phyloP scores from a whole-genome alignment of 2,797 vertebrate genomes.

The Tapirus indicus region DNA sequence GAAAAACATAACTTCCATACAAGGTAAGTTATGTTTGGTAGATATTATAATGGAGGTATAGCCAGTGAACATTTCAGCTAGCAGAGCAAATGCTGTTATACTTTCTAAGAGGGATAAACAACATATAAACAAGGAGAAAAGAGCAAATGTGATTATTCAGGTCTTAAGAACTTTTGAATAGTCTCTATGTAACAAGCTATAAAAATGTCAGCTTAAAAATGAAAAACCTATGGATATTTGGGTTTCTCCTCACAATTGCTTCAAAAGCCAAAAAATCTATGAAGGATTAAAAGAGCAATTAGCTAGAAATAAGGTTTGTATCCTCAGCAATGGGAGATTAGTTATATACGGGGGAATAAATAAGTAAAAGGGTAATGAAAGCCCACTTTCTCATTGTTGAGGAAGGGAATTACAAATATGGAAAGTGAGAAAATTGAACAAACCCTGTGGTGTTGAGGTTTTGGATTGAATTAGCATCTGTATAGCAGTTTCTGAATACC shows the following conservation, averaged over 20 bases:
- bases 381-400: background rate
- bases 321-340: background rate
- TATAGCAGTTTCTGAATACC: background rate
- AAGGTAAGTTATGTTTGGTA: background rate
- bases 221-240: background rate
- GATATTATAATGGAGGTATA: background rate
- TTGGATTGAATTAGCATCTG: background rate
- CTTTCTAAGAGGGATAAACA: background rate
- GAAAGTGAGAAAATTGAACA: background rate
- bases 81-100: background rate
- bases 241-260: background rate
- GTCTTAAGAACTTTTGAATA: background rate
- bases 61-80: background rate
- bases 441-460: background rate
- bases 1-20: background rate
- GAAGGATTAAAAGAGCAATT: background rate
- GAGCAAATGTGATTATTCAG: background rate
- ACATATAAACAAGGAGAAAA: background rate
- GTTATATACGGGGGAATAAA: background rate
- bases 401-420: background rate
- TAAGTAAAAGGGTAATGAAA: background rate
- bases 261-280: background rate
- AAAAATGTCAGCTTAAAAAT: background rate
- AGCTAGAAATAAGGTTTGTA: background rate
- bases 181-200: background rate